Percentiles rank a stretch among this genome's conserved stretches.
Evolutionary conservation across 1,140 invertebrate species (phyloP).

Genomic region (Zophobas atratus): DNA sequence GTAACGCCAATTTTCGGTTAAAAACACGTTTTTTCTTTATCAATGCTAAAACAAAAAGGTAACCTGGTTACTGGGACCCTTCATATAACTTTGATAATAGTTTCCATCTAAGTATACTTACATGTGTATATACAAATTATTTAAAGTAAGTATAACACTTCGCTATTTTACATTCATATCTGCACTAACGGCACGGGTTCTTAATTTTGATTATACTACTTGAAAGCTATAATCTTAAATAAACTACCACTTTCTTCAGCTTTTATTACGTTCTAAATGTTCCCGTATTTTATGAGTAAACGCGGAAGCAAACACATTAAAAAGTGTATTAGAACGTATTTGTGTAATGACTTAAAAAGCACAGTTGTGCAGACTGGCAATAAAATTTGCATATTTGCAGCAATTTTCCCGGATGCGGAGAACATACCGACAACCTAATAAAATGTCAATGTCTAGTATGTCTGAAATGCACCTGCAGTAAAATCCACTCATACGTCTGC

Average conservation of each 20-base stretch:
- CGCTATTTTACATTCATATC: background rate
- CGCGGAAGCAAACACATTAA: slow-evolving; percentile 33
- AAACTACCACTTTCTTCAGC: slow-evolving; percentile 24
- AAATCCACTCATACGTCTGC: too few species aligned
- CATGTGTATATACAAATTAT: background rate
- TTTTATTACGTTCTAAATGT: slow-evolving; percentile 25
- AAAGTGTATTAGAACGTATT: slow-evolving; percentile 18
- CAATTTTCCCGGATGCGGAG: background rate
- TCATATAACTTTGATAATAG: too few species aligned
- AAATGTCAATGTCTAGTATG: too few species aligned
- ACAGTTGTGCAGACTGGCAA: slow-evolving; percentile 8
- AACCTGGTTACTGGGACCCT: too few species aligned
- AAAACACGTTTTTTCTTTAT: too few species aligned
- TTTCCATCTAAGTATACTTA: too few species aligned
- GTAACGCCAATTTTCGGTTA: too few species aligned
- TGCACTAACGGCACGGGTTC: background rate
- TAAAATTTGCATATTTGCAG: slow-evolving; percentile 35
- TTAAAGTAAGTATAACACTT: background rate
- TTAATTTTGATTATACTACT: slow-evolving; percentile 20
- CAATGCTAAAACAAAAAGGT: too few species aligned
- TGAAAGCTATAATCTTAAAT: slow-evolving; percentile 14
- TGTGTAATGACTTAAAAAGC: slow-evolving; percentile 12
- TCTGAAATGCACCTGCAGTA: too few species aligned
- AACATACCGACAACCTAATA: background rate
- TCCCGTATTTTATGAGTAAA: slow-evolving; percentile 25